phyloP scores from a whole-genome alignment of 1,140 invertebrate genomes.

The Drosophila hydei region DNA sequence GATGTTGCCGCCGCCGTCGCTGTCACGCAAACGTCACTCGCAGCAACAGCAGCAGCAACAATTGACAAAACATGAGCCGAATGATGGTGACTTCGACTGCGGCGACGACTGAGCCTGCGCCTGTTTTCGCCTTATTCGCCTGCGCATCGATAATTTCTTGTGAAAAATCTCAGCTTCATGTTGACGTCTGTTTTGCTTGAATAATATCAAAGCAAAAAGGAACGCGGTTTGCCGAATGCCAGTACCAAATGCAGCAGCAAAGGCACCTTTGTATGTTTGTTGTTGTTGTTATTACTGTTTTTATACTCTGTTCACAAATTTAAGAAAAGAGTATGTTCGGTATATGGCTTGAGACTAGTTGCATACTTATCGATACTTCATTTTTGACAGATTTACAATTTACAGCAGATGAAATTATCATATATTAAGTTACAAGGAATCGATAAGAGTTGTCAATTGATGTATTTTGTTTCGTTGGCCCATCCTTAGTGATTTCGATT shows the following conservation, averaged over 20 bases:
- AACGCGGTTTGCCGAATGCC: conserved; percentile 66
- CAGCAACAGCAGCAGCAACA: conserved; percentile 33
- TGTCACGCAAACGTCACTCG: conserved; percentile 72
- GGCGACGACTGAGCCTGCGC: conserved; percentile 10
- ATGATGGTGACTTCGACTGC: conserved; percentile 34
- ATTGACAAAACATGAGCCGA: conserved; percentile 72
- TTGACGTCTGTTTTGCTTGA: conserved; percentile 56
- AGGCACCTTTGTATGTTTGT: conserved; percentile 16
- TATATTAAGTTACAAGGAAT: not conserved
- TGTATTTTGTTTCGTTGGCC: not conserved
- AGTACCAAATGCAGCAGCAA: conserved; percentile 62
- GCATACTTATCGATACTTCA: not conserved
- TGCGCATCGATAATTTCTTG: conserved; percentile 78
- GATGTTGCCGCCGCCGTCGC: conserved; percentile 46
- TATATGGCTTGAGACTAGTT: not conserved
- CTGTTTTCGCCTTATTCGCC: conserved; percentile 27
- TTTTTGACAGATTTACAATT: not conserved
- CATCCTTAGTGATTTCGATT: too few relatives aligned
- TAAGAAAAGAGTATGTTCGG: not conserved
- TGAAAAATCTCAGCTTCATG: conserved; percentile 77
- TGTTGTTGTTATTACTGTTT: conserved; percentile 6
- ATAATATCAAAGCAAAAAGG: conserved; percentile 72
- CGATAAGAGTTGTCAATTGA: not conserved
- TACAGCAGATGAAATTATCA: not conserved
- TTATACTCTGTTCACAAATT: not conserved